Conservation (phyloP, 2,113 vertebrate species). For the Malurus melanocephalus region DNA sequence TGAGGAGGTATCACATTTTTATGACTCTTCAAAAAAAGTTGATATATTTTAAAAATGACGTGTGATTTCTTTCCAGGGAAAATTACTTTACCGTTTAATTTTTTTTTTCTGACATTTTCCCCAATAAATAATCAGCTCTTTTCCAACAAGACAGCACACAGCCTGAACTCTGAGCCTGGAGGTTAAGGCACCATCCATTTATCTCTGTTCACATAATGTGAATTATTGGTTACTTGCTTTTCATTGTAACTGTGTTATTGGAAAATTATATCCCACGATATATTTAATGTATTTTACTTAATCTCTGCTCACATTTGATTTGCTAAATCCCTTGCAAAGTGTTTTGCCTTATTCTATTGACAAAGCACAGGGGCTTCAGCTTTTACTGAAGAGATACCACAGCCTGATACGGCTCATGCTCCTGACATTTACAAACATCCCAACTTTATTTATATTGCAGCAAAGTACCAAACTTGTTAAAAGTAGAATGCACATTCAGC, state of each 20-base stretch:
- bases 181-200: slow-evolving; percentile 66
- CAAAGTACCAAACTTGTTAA: slow-evolving; percentile 45
- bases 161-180: slow-evolving; percentile 63
- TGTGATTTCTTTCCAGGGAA: slow-evolving; percentile 51
- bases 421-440: slow-evolving; percentile 59
- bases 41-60: slow-evolving; percentile 29
- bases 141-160: slow-evolving; percentile 49
- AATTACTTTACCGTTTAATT: slow-evolving; percentile 69
- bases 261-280: slow-evolving; percentile 55
- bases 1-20: slow-evolving; percentile 1
- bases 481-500: slow-evolving; percentile 68
- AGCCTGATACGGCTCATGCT: slow-evolving; percentile 50
- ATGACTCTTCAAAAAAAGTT: neutral
- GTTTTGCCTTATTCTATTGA: slow-evolving; percentile 19
- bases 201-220: slow-evolving; percentile 62
- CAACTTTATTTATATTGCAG: slow-evolving; percentile 68
- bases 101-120: slow-evolving; percentile 64
- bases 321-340: neutral
- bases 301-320: slow-evolving; percentile 48
- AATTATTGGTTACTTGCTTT: slow-evolving; percentile 66
- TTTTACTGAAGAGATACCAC: slow-evolving; percentile 44
- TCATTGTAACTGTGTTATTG: slow-evolving; percentile 60
- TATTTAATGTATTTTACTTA: slow-evolving; percentile 62
- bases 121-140: slow-evolving; percentile 68
- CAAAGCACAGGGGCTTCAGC: neutral